phyloP scores from a whole-genome alignment of 1,140 invertebrate species.

The Oedothorax gibbosus region DNA sequence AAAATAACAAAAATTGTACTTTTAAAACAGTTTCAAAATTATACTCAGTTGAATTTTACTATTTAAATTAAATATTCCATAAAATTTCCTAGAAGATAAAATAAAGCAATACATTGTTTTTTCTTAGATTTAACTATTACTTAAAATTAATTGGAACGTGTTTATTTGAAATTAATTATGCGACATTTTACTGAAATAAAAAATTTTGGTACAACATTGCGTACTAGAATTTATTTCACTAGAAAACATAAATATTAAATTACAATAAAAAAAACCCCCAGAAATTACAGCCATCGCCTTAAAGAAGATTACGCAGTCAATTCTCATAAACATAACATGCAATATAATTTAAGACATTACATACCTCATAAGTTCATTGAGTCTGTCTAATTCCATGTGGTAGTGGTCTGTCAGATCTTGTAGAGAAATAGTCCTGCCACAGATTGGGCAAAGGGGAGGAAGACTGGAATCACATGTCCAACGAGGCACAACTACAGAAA shows the following conservation, averaged over 20 bases:
- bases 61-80: not conserved
- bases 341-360: not conserved
- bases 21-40: not conserved
- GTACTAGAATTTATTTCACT: too few species aligned
- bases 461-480: slow-evolving; percentile 56
- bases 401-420: slow-evolving; percentile 82
- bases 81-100: too few species aligned
- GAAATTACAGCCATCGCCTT: not conserved
- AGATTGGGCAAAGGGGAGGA: slow-evolving; percentile 76
- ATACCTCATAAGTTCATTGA: slow-evolving; percentile 68
- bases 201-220: too few species aligned
- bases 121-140: too few species aligned
- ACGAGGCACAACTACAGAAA: slow-evolving; percentile 18
- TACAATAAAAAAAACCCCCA: not conserved
- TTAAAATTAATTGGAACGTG: too few species aligned
- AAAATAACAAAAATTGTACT: not conserved
- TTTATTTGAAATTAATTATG: too few species aligned
- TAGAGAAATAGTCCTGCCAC: slow-evolving; percentile 79
- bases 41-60: not conserved
- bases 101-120: too few species aligned
- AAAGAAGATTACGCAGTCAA: not conserved
- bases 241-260: not conserved
- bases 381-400: slow-evolving; percentile 79
- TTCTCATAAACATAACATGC: not conserved
- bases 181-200: too few species aligned